These are phyloP conservation scores for Callyntrura sp. DNA, from an alignment of 2,888 invertebrate genomes.

Conservation along the genomic window DNA sequence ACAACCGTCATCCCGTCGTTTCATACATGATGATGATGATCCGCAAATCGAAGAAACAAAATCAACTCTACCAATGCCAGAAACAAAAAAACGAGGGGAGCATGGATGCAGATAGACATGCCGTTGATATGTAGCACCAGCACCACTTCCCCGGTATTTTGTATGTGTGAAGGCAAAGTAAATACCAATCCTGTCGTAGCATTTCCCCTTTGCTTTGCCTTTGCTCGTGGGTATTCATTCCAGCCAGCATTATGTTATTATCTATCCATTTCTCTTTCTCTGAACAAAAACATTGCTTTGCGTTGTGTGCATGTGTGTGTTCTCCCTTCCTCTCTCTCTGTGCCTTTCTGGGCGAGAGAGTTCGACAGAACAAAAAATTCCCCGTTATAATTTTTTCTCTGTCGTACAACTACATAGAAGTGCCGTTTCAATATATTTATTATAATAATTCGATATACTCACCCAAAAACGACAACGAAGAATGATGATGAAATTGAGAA, in stretches of 20 bases:
- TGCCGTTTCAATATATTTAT: conserved; percentile 59
- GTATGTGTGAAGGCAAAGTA: not conserved
- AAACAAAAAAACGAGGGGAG: too few relatives aligned
- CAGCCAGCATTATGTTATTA: conserved; percentile 35
- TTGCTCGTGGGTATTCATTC: not conserved
- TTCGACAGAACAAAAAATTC: too few relatives aligned
- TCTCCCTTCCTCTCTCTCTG: not conserved
- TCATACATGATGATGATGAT: too few relatives aligned
- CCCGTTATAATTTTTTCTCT: conserved; percentile 33
- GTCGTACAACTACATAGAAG: too few relatives aligned
- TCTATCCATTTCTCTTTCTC: conserved; percentile 27
- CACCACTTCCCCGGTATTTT: too few relatives aligned
- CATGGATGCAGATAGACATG: too few relatives aligned
- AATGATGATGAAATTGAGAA: too few relatives aligned
- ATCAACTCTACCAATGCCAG: conserved; percentile 19
- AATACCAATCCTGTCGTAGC: not conserved
- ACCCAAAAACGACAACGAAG: conserved; percentile 24
- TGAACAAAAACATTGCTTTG: conserved; percentile 10
- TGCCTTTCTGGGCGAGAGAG: not conserved
- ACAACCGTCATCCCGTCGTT: not conserved
- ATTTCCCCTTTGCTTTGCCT: not conserved
- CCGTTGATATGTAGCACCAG: conserved; percentile 8
- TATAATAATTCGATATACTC: conserved; percentile 71
- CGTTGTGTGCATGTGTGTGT: too few relatives aligned
- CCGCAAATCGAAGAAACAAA: not conserved